Conservation (phyloP, 2,888 invertebrate species). For the Agriopis marginaria region DNA sequence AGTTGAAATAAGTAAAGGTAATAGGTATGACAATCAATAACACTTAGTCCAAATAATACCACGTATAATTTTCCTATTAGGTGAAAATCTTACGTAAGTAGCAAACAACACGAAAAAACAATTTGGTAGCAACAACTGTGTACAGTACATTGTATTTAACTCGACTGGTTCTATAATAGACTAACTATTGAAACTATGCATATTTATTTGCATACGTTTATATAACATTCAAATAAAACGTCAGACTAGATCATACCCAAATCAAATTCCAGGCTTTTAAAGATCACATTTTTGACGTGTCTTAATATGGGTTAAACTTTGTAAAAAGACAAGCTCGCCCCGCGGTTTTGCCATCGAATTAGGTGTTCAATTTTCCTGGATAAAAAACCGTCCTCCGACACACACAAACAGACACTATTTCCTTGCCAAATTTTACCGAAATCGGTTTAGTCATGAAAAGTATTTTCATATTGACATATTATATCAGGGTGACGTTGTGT, state of each 20-base stretch:
- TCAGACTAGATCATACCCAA: not conserved
- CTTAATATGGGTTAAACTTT: not conserved
- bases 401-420: too few species aligned
- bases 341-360: not conserved
- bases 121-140: conserved; percentile 7
- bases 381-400: not conserved
- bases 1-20: not conserved
- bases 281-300: not conserved
- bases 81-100: not conserved
- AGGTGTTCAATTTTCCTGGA: not conserved
- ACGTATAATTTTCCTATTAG: not conserved
- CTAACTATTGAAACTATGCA: conserved; percentile 2
- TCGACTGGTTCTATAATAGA: not conserved
- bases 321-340: not conserved
- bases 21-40: not conserved
- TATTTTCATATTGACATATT: too few species aligned
- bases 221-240: conserved; percentile 5
- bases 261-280: not conserved
- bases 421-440: too few species aligned
- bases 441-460: too few species aligned
- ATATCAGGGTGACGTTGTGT: not conserved
- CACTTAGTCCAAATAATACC: not conserved
- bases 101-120: not conserved
- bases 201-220: not conserved
- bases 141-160: conserved; percentile 8